phyloP scores from a whole-genome alignment of 2,113 vertebrate species.

The Chamaetylas fuelleborni region DNA sequence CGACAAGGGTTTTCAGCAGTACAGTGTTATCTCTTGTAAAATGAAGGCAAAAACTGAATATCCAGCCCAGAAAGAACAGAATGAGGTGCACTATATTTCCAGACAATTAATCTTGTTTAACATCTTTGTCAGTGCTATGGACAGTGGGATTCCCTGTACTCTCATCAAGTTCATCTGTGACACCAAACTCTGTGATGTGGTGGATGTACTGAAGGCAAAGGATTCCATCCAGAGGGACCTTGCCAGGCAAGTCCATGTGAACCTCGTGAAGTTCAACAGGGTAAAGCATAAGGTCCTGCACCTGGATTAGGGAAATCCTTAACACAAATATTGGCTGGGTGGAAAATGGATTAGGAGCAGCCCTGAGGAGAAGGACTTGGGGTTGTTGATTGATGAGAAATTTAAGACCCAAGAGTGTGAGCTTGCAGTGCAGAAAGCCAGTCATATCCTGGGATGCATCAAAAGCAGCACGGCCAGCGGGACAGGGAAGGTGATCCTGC shows the following conservation, averaged over 20 bases:
- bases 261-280: background rate
- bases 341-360: background rate
- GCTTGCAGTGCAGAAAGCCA: background rate
- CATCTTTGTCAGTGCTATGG: background rate
- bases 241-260: background rate
- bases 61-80: background rate
- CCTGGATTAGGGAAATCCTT: background rate
- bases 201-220: background rate
- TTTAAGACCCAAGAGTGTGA: background rate
- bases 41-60: background rate
- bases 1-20: slow-evolving; percentile 43
- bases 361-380: background rate
- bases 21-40: background rate
- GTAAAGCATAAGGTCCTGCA: background rate
- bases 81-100: background rate
- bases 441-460: background rate
- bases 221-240: background rate
- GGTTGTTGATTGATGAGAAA: background rate
- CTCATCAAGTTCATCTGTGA: background rate
- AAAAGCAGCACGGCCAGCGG: background rate
- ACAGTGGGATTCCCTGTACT: background rate
- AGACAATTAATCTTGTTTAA: background rate
- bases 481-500: background rate
- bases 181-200: background rate
- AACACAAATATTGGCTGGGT: rapidly evolving